Percentiles rank a stretch among this genome's conserved stretches.
Conservation (phyloP, 1,140 invertebrate species). For the Portunus trituberculatus region DNA sequence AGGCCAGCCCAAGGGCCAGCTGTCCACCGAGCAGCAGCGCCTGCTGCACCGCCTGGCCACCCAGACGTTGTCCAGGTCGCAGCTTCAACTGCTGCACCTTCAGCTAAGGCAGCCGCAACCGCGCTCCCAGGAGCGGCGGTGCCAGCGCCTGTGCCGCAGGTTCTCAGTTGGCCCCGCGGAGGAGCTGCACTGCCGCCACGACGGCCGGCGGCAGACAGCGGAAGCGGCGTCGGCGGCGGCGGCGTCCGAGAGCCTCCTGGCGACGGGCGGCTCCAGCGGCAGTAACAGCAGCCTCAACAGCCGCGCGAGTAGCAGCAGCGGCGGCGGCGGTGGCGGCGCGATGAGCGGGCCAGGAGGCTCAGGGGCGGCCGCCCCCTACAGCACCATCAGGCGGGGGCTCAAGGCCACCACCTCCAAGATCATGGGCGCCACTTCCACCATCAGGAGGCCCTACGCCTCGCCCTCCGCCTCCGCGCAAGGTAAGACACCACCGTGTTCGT, state of each 20-base stretch:
- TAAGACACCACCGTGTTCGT: background rate
- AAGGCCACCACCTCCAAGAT: constrained; percentile 71
- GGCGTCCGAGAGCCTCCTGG: constrained; percentile 44
- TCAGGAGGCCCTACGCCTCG: constrained; percentile 39
- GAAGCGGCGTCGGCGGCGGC: constrained; percentile 36
- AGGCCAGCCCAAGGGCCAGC: background rate
- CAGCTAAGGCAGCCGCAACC: constrained; percentile 63
- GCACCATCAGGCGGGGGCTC: constrained; percentile 67
- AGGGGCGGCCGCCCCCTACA: constrained; percentile 67
- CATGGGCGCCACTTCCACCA: constrained; percentile 64
- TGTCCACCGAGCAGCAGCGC: background rate
- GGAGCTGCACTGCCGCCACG: constrained; percentile 25
- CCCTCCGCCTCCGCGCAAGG: background rate
- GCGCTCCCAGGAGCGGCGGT: constrained; percentile 35
- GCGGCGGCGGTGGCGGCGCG: constrained; percentile 29
- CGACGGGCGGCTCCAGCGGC: constrained; percentile 43
- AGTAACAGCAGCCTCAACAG: constrained; percentile 60
- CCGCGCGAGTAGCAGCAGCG: constrained; percentile 46
- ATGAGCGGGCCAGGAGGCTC: constrained; percentile 62
- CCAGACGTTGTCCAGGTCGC: constrained; percentile 50
- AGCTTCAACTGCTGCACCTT: constrained; percentile 43
- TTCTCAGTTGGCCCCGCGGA: background rate
- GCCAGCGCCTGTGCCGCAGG: background rate
- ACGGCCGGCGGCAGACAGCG: constrained; percentile 4
- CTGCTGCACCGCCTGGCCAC: constrained; percentile 48